A percentile compares a stretch with the other conserved stretches of the same genome.
Conservation (phyloP, 2,797 vertebrate genomes). For the Phalanger gymnotis region DNA sequence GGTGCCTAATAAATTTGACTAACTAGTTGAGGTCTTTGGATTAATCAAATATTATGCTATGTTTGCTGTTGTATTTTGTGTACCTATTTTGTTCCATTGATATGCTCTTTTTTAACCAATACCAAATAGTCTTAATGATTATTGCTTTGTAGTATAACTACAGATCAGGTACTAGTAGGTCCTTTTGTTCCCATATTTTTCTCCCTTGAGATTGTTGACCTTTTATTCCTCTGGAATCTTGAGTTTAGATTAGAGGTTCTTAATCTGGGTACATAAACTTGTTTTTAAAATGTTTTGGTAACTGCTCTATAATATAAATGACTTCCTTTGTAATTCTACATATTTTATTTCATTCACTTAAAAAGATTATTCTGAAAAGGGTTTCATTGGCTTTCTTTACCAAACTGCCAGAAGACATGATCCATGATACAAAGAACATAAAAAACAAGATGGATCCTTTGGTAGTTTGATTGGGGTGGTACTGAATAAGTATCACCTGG, state of each 20-base stretch:
- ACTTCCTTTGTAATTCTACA: neutral
- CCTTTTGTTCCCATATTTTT: neutral
- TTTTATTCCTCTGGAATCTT: neutral
- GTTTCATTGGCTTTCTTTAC: neutral
- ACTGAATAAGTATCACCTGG: neutral
- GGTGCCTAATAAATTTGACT: neutral
- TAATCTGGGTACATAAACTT: neutral
- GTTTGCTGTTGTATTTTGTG: neutral
- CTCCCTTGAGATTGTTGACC: neutral
- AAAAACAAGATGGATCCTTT: neutral
- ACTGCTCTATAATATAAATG: neutral
- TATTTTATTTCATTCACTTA: neutral
- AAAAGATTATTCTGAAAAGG: neutral
- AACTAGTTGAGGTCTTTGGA: neutral
- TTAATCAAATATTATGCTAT: neutral
- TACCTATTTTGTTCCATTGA: neutral
- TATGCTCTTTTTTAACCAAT: neutral
- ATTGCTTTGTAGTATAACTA: neutral
- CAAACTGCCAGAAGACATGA: neutral
- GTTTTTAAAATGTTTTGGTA: neutral
- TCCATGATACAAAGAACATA: neutral
- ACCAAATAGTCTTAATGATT: neutral
- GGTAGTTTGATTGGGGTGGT: neutral
- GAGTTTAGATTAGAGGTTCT: neutral
- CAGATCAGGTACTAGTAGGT: neutral